A percentile compares a stretch with the other conserved stretches of the same genome.
These are phyloP conservation scores for Drosophila carrolli DNA, from an alignment of 1,140 invertebrate species.

Conservation along the genomic window DNA sequence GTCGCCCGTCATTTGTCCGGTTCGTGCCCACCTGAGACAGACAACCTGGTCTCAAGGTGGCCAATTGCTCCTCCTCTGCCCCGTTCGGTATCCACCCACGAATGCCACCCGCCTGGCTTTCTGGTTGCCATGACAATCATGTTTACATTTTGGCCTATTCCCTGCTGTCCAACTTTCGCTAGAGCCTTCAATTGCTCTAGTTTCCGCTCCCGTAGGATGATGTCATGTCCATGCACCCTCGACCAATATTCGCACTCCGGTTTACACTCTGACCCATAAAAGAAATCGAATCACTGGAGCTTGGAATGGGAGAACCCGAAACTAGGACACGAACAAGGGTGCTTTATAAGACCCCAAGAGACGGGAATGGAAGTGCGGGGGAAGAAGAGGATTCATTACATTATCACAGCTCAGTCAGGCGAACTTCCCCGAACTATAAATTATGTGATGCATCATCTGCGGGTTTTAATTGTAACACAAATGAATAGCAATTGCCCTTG, in stretches of 20 bases:
- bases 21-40: slow-evolving; percentile 47
- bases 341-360: slow-evolving; percentile 17
- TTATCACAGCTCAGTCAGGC: slow-evolving; percentile 25
- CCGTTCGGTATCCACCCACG: neutral
- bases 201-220: slow-evolving; percentile 40
- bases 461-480: slow-evolving; percentile 53
- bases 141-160: slow-evolving; percentile 49
- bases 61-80: neutral
- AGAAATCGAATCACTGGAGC: slow-evolving; percentile 23
- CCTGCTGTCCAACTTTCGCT: slow-evolving; percentile 4
- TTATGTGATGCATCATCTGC: slow-evolving; percentile 29
- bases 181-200: slow-evolving; percentile 43
- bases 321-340: slow-evolving; percentile 40
- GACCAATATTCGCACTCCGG: slow-evolving; percentile 39
- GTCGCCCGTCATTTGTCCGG: slow-evolving; percentile 60
- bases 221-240: slow-evolving; percentile 53
- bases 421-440: slow-evolving; percentile 34
- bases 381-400: slow-evolving; percentile 5
- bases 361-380: neutral
- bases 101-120: neutral
- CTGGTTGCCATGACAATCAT: slow-evolving; percentile 59
- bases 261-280: slow-evolving; percentile 70
- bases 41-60: slow-evolving; percentile 30
- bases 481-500: slow-evolving; percentile 54
- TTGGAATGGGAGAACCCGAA: slow-evolving; percentile 16